These are phyloP conservation scores for Drosophila nasuta DNA, from an alignment of 1,140 invertebrate genomes.

Conservation along the genomic window DNA sequence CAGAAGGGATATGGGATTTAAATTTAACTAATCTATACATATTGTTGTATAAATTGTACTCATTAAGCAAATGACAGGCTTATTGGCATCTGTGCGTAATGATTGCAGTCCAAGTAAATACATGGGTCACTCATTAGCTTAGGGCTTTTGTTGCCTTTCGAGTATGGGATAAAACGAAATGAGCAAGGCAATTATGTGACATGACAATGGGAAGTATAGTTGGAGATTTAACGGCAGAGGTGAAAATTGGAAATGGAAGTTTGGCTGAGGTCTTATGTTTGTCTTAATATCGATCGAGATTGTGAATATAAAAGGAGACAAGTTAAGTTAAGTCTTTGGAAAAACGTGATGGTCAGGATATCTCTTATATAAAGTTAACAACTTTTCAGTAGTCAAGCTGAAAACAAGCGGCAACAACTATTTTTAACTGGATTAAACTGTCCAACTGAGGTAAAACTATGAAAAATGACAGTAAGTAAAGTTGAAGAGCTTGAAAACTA, in stretches of 20 bases:
- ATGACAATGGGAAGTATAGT: conserved; percentile 20
- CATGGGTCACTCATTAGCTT: conserved; percentile 18
- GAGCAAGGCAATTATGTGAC: conserved; percentile 14
- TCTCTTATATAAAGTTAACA: background rate
- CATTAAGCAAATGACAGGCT: conserved; percentile 21
- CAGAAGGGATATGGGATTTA: conserved; percentile 21
- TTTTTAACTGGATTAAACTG: background rate
- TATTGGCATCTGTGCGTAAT: conserved; percentile 24
- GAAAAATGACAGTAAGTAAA: background rate
- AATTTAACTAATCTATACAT: conserved; percentile 32
- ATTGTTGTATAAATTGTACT: conserved; percentile 27
- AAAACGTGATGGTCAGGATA: background rate
- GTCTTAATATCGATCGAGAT: too few relatives aligned
- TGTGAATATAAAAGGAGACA: too few relatives aligned
- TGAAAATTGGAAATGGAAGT: background rate
- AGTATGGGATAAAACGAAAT: conserved; percentile 12
- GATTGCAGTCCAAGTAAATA: conserved; percentile 11
- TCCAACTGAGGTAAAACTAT: background rate
- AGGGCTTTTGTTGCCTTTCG: background rate
- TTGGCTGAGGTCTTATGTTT: background rate
- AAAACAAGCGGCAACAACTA: background rate
- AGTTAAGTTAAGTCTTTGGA: background rate
- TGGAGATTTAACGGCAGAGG: background rate
- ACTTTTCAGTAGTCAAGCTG: background rate
- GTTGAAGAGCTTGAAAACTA: background rate